phyloP scores from a whole-genome alignment of 2,888 invertebrate species.

The Myathropa florea region DNA sequence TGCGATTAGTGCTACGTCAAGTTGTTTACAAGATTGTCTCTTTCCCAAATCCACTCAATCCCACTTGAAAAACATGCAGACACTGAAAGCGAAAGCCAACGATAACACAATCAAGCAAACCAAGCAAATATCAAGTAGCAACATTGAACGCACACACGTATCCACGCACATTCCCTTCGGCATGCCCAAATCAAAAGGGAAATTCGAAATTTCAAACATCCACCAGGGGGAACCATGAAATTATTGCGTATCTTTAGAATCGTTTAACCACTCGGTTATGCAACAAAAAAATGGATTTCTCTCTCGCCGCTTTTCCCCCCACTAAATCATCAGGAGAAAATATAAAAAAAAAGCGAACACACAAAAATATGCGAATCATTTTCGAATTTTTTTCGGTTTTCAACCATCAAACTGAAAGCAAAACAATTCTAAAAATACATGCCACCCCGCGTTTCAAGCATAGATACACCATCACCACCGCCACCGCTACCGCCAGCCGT shows the following conservation, averaged over 20 bases:
- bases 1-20: conserved; percentile 29
- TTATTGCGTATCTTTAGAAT: conserved; percentile 32
- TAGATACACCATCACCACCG: no score
- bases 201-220: conserved; percentile 9
- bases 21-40: conserved; percentile 10
- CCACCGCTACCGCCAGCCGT: no score
- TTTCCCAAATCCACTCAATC: not conserved
- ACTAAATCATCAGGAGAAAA: conserved; percentile 25
- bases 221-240: conserved; percentile 1
- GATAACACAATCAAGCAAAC: conserved; percentile 1
- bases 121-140: conserved; percentile 3
- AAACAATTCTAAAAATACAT: conserved; percentile 15
- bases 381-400: conserved; percentile 14
- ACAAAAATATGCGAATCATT: conserved; percentile 5
- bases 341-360: not conserved
- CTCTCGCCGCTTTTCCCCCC: not conserved
- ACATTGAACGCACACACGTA: not conserved
- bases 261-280: conserved; percentile 45
- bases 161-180: conserved; percentile 1
- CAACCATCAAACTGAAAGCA: not conserved
- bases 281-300: conserved; percentile 17
- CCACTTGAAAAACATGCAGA: not conserved
- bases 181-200: conserved; percentile 37
- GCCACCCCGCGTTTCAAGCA: not conserved
- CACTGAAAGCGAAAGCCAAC: conserved; percentile 1